phyloP scores from a whole-genome alignment of 2,797 vertebrate species.

The Ataeniobius toweri region DNA sequence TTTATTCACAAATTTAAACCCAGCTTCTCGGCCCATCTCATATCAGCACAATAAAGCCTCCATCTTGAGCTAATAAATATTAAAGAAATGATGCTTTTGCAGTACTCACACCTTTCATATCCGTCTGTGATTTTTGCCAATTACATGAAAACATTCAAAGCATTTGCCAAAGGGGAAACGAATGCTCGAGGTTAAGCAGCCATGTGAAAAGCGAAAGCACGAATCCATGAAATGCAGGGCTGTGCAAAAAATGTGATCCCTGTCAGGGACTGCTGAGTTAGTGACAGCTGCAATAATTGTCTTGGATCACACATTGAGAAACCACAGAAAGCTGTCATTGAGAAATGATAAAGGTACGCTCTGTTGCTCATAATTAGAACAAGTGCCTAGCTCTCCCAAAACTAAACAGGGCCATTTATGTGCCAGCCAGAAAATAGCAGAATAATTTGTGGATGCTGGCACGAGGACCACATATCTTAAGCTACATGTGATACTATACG shows the following conservation, averaged over 20 bases:
- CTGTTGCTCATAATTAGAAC: slow-evolving; percentile 58
- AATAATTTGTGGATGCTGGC: slow-evolving; percentile 29
- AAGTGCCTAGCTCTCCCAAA: slow-evolving; percentile 44
- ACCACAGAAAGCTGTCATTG: slow-evolving; percentile 28
- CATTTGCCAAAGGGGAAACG: slow-evolving; percentile 21
- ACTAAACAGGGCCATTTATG: slow-evolving; percentile 20
- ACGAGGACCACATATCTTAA: slow-evolving; percentile 13
- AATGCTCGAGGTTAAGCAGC: slow-evolving; percentile 12
- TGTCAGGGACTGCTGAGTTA: slow-evolving; percentile 35
- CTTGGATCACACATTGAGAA: slow-evolving; percentile 30
- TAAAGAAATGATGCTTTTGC: slow-evolving; percentile 8
- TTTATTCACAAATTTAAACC: slow-evolving; percentile 64
- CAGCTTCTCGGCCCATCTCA: slow-evolving; percentile 43
- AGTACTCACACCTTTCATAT: not conserved
- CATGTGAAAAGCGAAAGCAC: slow-evolving; percentile 29
- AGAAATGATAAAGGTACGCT: slow-evolving; percentile 44
- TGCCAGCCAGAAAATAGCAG: slow-evolving; percentile 18
- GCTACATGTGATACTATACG: slow-evolving; percentile 19
- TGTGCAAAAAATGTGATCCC: slow-evolving; percentile 21
- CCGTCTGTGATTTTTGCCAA: slow-evolving; percentile 1
- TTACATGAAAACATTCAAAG: slow-evolving; percentile 20
- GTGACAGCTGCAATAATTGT: slow-evolving; percentile 56
- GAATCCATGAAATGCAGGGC: slow-evolving; percentile 45
- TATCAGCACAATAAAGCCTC: slow-evolving; percentile 44
- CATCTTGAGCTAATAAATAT: slow-evolving; percentile 33